Base-by-base conservation (phyloP, 1,140 invertebrate species). In the Acromyrmex charruanus region DNA sequence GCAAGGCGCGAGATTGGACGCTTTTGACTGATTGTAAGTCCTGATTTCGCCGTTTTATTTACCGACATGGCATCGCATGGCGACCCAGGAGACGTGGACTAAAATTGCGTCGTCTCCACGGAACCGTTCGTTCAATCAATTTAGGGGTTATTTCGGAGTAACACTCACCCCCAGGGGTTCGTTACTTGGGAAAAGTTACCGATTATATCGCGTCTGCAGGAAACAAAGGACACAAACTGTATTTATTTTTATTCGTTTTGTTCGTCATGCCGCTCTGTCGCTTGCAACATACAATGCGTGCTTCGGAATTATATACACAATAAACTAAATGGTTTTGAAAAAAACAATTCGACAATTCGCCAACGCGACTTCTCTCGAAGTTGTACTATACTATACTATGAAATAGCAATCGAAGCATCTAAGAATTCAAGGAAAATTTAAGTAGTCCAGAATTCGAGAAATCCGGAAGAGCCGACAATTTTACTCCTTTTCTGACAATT, bases 121-220 rank as follows among this genome's bases (percentile, higher is more conserved):
- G 31, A 82, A 84, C 31, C 68, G n/a, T 65, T 87, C 65, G 39
- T 71, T 81, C 53, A 63, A 86, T 86, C 77, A 86, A 87, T 82
- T 86, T 82, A 35, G 66, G 49, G 35, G 31, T 65, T 80, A 82
- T 82, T 87, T 87, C 66, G 66, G 25, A 39, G 21, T 51, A 72
- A 87, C 12, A 49, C 55, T 51, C 77, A 18, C 44, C 58, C 49
- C 28, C 55, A n/a, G 44, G 0, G 44, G 0, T 81, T 84, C 35
- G 49, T 87, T 79, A 69, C 18, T 39, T 21, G 66, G 14, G 28
- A 31, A 63, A 87, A 71, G 58, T 71, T 21, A 87, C 51, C 39
- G 58, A 87, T 87, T 84, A 82, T 81, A 81, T 51, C 63, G 49
- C 10, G 12, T 18, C 6, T 7, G 25, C 21, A 6, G 49, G 59